Conservation (phyloP, 2,797 vertebrate genomes). For the Xenentodon cancila region DNA sequence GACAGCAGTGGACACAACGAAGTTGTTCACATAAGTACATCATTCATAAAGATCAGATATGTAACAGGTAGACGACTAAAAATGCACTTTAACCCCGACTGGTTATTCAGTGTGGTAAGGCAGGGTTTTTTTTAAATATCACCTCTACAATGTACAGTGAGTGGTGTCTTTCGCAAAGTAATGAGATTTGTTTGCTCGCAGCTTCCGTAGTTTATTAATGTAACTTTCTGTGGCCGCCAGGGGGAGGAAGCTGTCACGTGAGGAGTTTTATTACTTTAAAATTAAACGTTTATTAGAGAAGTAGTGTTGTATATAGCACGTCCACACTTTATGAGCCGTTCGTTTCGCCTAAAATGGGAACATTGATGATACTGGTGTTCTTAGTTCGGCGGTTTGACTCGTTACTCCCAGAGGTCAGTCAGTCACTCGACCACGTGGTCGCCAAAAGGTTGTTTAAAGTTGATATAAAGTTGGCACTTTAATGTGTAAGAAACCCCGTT, state of each 20-base stretch:
- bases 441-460: neutral
- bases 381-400: too few species aligned
- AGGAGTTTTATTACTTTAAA: neutral
- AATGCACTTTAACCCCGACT: too few species aligned
- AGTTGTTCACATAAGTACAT: too few species aligned
- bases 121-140: too few species aligned
- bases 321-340: neutral
- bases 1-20: too few species aligned
- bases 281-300: neutral
- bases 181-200: constrained; percentile 2
- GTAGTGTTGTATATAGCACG: too few species aligned
- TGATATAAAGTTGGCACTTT: neutral
- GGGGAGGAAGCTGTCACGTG: neutral
- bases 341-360: neutral
- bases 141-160: too few species aligned
- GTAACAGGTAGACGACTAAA: too few species aligned
- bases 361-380: neutral
- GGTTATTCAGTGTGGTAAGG: too few species aligned
- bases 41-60: too few species aligned
- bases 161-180: neutral
- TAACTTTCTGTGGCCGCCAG: too few species aligned
- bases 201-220: constrained; percentile 15
- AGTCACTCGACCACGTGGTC: neutral
- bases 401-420: too few species aligned
- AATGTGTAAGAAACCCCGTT: neutral